phyloP scores from a whole-genome alignment of 1,140 invertebrate genomes.

The Caenorhabditis tropicalis region DNA sequence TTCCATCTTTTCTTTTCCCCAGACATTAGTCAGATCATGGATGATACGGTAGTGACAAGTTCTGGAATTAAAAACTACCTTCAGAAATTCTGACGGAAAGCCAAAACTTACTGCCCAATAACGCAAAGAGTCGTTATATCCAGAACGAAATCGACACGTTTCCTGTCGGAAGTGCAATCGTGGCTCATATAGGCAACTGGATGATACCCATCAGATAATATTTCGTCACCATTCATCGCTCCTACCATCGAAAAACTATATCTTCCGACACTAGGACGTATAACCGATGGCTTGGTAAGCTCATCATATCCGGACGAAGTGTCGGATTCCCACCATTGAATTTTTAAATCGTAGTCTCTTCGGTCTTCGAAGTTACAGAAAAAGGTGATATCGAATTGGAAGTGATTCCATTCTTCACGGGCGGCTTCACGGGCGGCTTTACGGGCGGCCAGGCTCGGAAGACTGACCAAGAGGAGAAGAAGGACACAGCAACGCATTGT shows the following conservation, averaged over 20 bases:
- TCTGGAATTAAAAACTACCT: neutral
- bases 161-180: neutral
- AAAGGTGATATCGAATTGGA: neutral
- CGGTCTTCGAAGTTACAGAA: neutral
- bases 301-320: neutral
- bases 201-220: neutral
- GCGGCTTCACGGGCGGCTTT: no score
- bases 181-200: neutral
- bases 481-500: no score
- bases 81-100: neutral
- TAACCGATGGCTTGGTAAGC: neutral
- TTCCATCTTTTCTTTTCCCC: neutral
- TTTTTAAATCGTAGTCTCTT: neutral
- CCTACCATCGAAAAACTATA: neutral
- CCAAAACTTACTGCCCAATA: neutral
- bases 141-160: neutral
- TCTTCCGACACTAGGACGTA: neutral
- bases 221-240: neutral
- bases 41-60: slow-evolving; percentile 2
- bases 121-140: neutral
- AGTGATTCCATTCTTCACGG: neutral
- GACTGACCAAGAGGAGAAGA: no score
- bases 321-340: neutral
- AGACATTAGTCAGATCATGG: neutral
- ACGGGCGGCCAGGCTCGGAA: no score